phyloP scores from a whole-genome alignment of 2,113 vertebrate species.

The Coturnix japonica region DNA sequence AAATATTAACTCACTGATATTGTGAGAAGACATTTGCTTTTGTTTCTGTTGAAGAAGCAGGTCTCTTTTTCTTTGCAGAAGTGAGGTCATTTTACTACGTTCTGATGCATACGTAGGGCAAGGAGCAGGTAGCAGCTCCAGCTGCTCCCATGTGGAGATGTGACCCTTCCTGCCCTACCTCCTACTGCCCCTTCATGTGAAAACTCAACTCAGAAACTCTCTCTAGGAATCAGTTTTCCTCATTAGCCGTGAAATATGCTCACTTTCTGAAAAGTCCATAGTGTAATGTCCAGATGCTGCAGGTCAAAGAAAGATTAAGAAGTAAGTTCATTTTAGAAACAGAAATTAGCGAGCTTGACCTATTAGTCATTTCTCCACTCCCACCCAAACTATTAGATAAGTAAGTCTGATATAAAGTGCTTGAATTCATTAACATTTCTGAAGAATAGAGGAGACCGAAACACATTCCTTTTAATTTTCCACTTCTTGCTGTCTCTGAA shows the following conservation, averaged over 20 bases:
- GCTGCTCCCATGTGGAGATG: not conserved
- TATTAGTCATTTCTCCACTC: conserved; percentile 24
- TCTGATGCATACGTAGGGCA: not conserved
- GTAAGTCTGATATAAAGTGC: not conserved
- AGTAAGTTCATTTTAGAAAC: conserved; percentile 30
- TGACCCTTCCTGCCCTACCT: not conserved
- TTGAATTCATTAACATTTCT: not conserved
- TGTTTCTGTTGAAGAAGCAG: not conserved
- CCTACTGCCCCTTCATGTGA: not conserved
- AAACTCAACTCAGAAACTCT: not conserved
- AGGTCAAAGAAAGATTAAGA: conserved; percentile 23
- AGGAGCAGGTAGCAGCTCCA: not conserved
- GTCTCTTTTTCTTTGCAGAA: not conserved
- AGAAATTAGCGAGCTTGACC: conserved; percentile 3
- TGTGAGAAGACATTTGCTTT: not conserved
- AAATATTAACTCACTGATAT: not conserved
- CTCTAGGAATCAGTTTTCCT: not conserved
- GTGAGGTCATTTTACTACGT: not conserved
- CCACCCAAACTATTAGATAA: conserved; percentile 2
- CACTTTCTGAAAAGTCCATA: conserved; percentile 14
- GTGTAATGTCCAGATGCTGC: not conserved
- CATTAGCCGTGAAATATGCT: not conserved
- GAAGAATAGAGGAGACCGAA: not conserved
- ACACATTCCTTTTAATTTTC: not conserved
- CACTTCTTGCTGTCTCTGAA: not conserved